phyloP scores from a whole-genome alignment of 1,140 invertebrate genomes.

The Bombus confusus region DNA sequence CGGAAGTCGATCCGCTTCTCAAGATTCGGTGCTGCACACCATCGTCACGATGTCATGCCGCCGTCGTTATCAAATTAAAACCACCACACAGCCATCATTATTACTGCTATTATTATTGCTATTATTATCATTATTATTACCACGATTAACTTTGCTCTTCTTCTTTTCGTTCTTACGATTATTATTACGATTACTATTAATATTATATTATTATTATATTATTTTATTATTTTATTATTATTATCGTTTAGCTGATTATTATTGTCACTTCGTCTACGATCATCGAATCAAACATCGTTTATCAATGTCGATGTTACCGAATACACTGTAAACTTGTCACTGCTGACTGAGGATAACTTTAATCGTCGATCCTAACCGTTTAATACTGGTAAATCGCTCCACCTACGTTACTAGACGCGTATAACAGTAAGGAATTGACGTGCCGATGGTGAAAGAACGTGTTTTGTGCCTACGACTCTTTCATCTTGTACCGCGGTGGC shows the following conservation, averaged over 20 bases:
- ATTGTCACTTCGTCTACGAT: slow-evolving; percentile 43
- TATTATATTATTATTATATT: slow-evolving; percentile 61
- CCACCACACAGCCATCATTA: slow-evolving; percentile 54
- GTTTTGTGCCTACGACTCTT: slow-evolving; percentile 68
- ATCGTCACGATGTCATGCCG: slow-evolving; percentile 78
- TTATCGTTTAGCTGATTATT: slow-evolving; percentile 46
- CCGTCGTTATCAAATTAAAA: slow-evolving; percentile 77
- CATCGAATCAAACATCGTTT: slow-evolving; percentile 45
- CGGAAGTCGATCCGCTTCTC: slow-evolving; percentile 87
- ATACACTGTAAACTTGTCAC: slow-evolving; percentile 49
- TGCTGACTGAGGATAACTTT: slow-evolving; percentile 47
- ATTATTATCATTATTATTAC: slow-evolving; percentile 65
- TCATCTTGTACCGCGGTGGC: slow-evolving; percentile 50
- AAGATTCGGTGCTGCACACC: slow-evolving; percentile 85
- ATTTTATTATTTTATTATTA: slow-evolving; percentile 57
- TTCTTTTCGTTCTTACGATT: slow-evolving; percentile 44
- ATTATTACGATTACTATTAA: slow-evolving; percentile 53
- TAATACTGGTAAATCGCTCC: slow-evolving; percentile 21
- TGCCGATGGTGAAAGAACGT: slow-evolving; percentile 65
- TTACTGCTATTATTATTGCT: slow-evolving; percentile 57
- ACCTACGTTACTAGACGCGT: neutral
- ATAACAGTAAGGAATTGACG: slow-evolving; percentile 63
- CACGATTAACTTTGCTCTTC: slow-evolving; percentile 65
- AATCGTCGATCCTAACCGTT: slow-evolving; percentile 31
- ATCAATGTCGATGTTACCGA: slow-evolving; percentile 53